Conservation (phyloP, 1,140 invertebrate species). For the Geopemphigus sp. region DNA sequence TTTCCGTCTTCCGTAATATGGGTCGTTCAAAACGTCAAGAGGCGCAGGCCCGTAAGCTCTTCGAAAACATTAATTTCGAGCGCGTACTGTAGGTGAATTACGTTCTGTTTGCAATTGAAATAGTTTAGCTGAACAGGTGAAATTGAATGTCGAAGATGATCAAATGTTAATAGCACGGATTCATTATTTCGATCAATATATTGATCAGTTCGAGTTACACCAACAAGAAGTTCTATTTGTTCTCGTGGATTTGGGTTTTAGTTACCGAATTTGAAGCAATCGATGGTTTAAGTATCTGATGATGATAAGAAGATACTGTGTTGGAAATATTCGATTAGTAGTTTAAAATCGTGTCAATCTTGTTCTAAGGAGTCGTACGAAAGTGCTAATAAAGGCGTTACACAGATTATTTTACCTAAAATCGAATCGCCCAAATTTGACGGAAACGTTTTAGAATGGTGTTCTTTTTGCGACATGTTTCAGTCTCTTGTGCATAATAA, state of each 20-base stretch:
- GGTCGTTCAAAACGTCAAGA: not conserved
- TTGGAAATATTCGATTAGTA: not conserved
- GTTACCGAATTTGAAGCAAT: not conserved
- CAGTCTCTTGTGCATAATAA: not conserved
- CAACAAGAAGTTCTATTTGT: not conserved
- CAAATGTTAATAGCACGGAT: not conserved
- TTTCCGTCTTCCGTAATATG: not conserved
- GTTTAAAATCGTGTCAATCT: not conserved
- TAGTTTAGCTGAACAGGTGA: not conserved
- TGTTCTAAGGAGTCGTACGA: too few species aligned
- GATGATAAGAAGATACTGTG: not conserved
- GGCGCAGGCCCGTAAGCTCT: too few species aligned
- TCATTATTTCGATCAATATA: not conserved
- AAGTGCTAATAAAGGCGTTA: not conserved
- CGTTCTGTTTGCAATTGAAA: not conserved
- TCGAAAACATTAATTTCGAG: not conserved
- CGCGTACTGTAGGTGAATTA: not conserved
- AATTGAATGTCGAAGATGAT: too few species aligned
- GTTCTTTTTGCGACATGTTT: slow-evolving; percentile 1
- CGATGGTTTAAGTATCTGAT: not conserved
- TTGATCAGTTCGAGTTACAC: not conserved
- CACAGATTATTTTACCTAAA: not conserved
- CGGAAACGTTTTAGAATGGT: not conserved
- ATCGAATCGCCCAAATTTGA: slow-evolving; percentile 13
- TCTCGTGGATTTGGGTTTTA: not conserved